Percentiles rank a stretch among this genome's conserved stretches.
Evolutionary conservation across 1,140 invertebrate genomes (phyloP).

Genomic region (Trachymyrmex cornetzi): DNA sequence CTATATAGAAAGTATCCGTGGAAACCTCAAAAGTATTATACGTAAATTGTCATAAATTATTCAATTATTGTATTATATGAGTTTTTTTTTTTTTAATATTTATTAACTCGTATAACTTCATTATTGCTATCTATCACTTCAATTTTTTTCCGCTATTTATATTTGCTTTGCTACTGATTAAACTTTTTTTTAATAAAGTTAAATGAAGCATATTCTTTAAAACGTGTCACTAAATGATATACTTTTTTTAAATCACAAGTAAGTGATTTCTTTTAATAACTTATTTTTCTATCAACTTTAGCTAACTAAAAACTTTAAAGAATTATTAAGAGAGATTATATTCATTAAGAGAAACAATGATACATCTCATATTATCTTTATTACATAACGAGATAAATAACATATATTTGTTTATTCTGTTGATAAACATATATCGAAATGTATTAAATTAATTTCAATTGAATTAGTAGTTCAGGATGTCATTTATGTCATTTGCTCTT

Average conservation of each 20-base stretch:
- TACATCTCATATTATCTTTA: neutral
- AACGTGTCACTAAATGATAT: neutral
- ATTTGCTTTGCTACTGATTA: neutral
- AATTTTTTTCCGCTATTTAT: constrained; percentile 1
- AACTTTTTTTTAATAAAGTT: neutral
- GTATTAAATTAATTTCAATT: neutral
- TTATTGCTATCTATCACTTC: neutral
- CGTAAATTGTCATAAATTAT: neutral
- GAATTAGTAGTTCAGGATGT: neutral
- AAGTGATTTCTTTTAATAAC: neutral
- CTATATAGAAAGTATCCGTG: no score
- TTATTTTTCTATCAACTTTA: neutral
- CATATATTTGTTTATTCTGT: neutral
- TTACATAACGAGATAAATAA: neutral
- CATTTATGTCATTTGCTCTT: neutral
- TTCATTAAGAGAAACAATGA: neutral
- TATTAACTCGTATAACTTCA: neutral
- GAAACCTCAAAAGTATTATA: no score
- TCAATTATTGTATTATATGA: neutral
- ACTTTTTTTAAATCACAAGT: neutral
- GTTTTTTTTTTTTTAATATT: constrained; percentile 10
- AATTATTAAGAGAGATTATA: neutral
- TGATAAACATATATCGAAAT: neutral
- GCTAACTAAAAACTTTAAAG: no score
- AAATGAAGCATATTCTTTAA: neutral